These are phyloP conservation scores for Echinarachnius parma DNA, from an alignment of 53 echinoderm and acorn worm species.

Conservation along the genomic window DNA sequence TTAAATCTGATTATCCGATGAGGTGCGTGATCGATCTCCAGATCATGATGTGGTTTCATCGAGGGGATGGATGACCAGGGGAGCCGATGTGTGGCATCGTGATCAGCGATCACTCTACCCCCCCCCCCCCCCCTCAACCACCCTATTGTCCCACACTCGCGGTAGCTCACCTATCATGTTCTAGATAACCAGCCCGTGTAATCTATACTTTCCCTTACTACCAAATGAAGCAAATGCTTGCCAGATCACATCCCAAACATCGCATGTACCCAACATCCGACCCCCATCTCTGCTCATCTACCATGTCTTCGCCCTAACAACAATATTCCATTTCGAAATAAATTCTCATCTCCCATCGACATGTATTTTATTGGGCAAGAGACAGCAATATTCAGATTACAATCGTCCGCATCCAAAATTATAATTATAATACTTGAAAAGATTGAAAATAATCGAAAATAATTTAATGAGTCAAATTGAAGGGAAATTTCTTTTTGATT, in stretches of 20 bases:
- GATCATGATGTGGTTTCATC: conserved; percentile 14
- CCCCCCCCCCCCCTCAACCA: no score
- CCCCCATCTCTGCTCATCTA: neutral
- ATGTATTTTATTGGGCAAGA: no score
- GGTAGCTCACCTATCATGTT: conserved; percentile 34
- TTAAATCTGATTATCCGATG: conserved; percentile 44
- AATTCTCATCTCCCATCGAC: no score
- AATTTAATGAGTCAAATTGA: no score
- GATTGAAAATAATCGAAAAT: no score
- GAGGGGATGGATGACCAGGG: conserved; percentile 15
- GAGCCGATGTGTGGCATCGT: conserved; percentile 10
- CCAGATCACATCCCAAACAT: conserved; percentile 25
- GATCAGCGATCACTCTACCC: conserved; percentile 29
- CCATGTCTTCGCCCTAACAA: neutral
- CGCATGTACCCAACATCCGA: conserved; percentile 31
- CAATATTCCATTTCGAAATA: neutral
- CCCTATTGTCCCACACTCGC: no score
- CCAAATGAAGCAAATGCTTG: conserved; percentile 38
- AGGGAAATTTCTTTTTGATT: no score
- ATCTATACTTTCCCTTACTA: conserved; percentile 34
- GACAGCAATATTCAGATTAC: no score
- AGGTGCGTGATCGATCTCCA: conserved; percentile 22
- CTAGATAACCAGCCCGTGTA: conserved; percentile 46
- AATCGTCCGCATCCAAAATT: no score
- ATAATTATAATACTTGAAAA: no score